These are phyloP conservation scores for Epinephelus moara DNA, from an alignment of 2,113 vertebrate species.

Conservation along the genomic window DNA sequence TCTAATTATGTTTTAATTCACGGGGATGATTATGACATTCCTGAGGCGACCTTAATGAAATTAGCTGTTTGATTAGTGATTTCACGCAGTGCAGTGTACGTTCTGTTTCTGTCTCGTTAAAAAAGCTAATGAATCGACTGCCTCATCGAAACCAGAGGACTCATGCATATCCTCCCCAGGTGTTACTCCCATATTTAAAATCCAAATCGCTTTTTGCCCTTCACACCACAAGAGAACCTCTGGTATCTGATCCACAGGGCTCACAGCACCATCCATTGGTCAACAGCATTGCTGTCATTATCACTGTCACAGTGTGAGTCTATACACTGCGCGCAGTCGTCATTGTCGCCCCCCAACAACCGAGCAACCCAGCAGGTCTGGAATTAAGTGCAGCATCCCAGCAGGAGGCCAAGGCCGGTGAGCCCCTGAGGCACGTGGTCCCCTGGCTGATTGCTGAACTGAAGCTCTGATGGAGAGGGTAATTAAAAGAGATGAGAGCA, in stretches of 20 bases:
- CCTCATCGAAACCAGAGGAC: not conserved
- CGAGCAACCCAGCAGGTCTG: conserved; percentile 12
- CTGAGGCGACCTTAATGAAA: conserved; percentile 67
- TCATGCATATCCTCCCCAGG: conserved; percentile 37
- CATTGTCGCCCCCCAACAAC: not conserved
- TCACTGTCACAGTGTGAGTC: conserved; percentile 15
- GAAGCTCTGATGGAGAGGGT: conserved; percentile 72
- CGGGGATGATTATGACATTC: conserved; percentile 63
- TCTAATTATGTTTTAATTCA: conserved; percentile 61
- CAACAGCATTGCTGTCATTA: conserved; percentile 10
- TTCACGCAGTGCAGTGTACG: conserved; percentile 48
- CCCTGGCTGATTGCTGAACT: conserved; percentile 57
- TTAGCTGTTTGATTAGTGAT: conserved; percentile 68
- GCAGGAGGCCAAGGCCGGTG: conserved; percentile 29
- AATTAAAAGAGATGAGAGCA: conserved; percentile 74
- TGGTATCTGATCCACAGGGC: conserved; percentile 19
- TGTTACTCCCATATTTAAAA: conserved; percentile 32
- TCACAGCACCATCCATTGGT: conserved; percentile 26
- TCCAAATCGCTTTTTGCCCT: conserved; percentile 38
- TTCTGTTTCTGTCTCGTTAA: conserved; percentile 60
- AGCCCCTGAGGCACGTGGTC: conserved; percentile 51
- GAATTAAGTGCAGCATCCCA: conserved; percentile 52
- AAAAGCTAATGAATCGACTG: conserved; percentile 45
- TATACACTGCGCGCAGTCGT: not conserved
- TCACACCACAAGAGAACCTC: not conserved